Base-by-base conservation (phyloP, 2,888 invertebrate species). In the Argyra leucocephala region DNA sequence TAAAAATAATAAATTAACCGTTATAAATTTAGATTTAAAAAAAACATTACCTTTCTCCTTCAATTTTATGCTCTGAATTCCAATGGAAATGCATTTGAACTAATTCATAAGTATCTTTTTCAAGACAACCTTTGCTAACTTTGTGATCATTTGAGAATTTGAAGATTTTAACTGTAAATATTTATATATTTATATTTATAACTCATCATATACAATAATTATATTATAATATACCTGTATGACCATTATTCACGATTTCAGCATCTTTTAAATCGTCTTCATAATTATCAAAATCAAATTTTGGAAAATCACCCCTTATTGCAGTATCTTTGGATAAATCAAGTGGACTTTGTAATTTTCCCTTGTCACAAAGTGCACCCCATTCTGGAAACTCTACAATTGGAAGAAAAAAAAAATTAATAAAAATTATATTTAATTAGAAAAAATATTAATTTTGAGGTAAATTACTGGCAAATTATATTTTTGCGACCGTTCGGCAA, bases 31-130 rank as follows among this genome's bases (percentile, higher is more conserved):
- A n/a, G n/a, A n/a, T 22, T 58, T 58, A 58, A 6, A 22, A 22
- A 15, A 6, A 6, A 58, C 57, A 62, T 79, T 71, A 83, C 83
- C 83, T 83, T 74, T 82, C 81, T 12, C 85, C 85, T 68, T 91
- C 84, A 21, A 93, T 79, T 1, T 86, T 86, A 74, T 93, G 93
- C 75, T 93, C 93, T 0, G 92, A 90, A 63, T 86, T 84, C 91
- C 91, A 92, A 75, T 93, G 92, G 77, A 92, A 89, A 74, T 92
- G 91, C 63, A 91, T 80, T 76, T 91, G 89, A 66, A 88, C 87
- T 63, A 91, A 80, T 1, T 83, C 74, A 74, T 86, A 90, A 2
- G 76, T 73, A 36, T 82, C 80, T 59, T 48, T 15, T 24, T 24
- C 21, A 26, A n/a, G 18, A 22, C 61, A 0, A 48, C 88, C 89